A percentile compares a stretch with the other conserved stretches of the same genome.
Conservation (phyloP, 2,888 invertebrate genomes). For the Myopa tessellatipennis region DNA sequence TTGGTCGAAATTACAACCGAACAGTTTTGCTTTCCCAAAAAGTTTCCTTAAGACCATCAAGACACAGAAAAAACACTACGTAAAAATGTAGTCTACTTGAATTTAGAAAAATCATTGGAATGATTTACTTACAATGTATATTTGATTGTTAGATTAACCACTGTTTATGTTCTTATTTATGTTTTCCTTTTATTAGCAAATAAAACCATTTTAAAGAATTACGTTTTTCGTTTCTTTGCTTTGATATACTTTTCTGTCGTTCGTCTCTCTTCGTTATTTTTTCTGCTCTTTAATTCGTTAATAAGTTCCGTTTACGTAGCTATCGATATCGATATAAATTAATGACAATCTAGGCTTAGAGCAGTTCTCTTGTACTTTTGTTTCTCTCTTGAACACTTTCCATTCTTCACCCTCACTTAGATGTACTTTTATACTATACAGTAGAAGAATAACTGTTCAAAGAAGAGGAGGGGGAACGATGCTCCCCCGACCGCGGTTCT, state of each 20-base stretch:
- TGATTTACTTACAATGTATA: neutral
- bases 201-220: conserved; percentile 24
- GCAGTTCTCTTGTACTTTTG: conserved; percentile 9
- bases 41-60: conserved; percentile 58
- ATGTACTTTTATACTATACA: neutral
- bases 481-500: conserved; percentile 4
- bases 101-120: too few relatives aligned
- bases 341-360: conserved; percentile 57
- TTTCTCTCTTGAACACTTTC: neutral
- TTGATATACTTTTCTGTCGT: conserved; percentile 32
- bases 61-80: conserved; percentile 31
- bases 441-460: neutral
- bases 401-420: neutral
- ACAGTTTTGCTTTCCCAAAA: conserved; percentile 53
- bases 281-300: neutral
- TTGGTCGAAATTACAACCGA: conserved; percentile 7
- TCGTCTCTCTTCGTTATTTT: conserved; percentile 2
- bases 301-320: neutral
- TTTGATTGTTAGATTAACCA: conserved; percentile 21
- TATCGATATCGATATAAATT: conserved; percentile 45
- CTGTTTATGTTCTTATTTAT: conserved; percentile 42
- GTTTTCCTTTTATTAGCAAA: conserved; percentile 51
- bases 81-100: neutral
- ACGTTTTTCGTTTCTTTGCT: conserved; percentile 1
- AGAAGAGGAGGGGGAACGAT: neutral